Evolutionary conservation across 2,113 vertebrate species (phyloP), one percentile per base, ranked within the genome.

Genomic region (Nannobrachium achirus): DNA sequence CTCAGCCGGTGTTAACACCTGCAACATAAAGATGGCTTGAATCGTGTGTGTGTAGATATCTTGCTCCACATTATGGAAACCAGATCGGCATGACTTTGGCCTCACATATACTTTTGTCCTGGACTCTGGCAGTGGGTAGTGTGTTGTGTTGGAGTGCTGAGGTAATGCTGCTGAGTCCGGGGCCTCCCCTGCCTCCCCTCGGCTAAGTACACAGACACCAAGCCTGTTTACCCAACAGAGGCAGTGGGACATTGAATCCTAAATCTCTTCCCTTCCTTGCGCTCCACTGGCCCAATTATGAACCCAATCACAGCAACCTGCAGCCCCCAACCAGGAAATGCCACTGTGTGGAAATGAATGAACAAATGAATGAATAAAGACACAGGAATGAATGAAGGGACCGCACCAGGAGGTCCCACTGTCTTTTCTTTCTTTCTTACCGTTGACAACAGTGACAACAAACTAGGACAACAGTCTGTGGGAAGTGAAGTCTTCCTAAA

Each of bases 151-250:
- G 53, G 25, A 56, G 56, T 8, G n/a, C 15, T 57, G 55, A 38
- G 55, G 66, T 63, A 59, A 55, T 69, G 75, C 49, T 53, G 42
- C 75, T 55, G 76, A 75, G 73, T 69, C 70, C 14, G 56, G 25
- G 25, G 58, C 74, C 76, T 86, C 75, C 86, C 84, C 70, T 72
- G 63, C 67, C 66, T 82, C 86, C 81, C 76, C 85, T 53, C 75
- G 73, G 82, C 83, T 85, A 82, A 82, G 78, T 89, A 88, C 84
- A 86, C 86, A 77, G 75, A 68, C 88, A 78, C 83, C 77, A 70
- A 78, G 82, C 77, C 86, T 89, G 87, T 90, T 92, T 88, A 88
- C 83, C 89, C 88, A 89, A 81, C 85, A 88, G 83, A 89, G 88
- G 85, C 84, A 81, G 79, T 85, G 84, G 78, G 75, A 92, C 86